Percentiles rank a stretch among this genome's conserved stretches.
Conservation (phyloP, 1,140 invertebrate genomes). For the Zaprionus vittiger region DNA sequence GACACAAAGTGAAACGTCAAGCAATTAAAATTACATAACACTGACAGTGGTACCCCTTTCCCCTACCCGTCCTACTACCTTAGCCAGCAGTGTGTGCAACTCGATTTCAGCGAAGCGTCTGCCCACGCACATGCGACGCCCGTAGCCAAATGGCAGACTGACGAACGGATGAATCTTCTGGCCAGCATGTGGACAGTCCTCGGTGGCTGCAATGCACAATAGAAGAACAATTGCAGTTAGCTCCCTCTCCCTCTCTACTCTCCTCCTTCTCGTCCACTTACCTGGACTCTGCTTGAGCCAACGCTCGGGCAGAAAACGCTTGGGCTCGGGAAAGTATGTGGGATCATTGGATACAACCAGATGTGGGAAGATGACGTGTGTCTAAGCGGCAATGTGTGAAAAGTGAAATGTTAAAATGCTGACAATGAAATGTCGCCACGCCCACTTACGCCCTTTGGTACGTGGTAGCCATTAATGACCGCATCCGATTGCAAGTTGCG, state of each 20-base stretch:
- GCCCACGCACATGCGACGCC: slow-evolving; percentile 92
- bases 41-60: not conserved
- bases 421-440: slow-evolving; percentile 11
- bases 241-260: not conserved
- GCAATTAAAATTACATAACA: slow-evolving; percentile 4
- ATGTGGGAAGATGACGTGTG: slow-evolving; percentile 92
- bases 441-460: slow-evolving; percentile 93
- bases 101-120: slow-evolving; percentile 92
- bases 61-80: slow-evolving; percentile 52
- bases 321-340: slow-evolving; percentile 88
- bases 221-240: not conserved
- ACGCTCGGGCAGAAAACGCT: slow-evolving; percentile 90
- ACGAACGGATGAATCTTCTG: slow-evolving; percentile 89
- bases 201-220: slow-evolving; percentile 19
- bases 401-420: slow-evolving; percentile 5
- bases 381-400: slow-evolving; percentile 85
- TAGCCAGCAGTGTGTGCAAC: slow-evolving; percentile 89
- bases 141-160: slow-evolving; percentile 93
- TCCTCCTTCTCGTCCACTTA: slow-evolving; percentile 1
- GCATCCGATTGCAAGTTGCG: slow-evolving; percentile 92
- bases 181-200: slow-evolving; percentile 70
- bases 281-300: slow-evolving; percentile 87
- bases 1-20: slow-evolving; percentile 52
- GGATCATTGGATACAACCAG: slow-evolving; percentile 91
- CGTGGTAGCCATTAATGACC: slow-evolving; percentile 91